A percentile compares a stretch with the other conserved stretches of the same genome.
phyloP scores from a whole-genome alignment of 92 coral and sea anemone species.

The Anthopleura xanthogrammica region DNA sequence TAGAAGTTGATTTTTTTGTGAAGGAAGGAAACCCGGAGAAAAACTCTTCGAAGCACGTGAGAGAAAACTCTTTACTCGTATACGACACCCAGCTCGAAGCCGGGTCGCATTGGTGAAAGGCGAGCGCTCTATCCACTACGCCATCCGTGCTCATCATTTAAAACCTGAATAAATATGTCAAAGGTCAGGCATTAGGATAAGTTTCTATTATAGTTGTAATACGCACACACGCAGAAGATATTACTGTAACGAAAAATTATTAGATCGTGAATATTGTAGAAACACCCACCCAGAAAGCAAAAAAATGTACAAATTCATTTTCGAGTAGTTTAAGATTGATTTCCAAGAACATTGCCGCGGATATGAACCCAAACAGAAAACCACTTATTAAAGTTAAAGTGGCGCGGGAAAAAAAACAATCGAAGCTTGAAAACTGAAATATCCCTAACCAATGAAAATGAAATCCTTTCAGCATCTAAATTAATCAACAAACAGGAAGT shows the following conservation, averaged over 20 bases:
- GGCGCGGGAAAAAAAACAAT: neutral
- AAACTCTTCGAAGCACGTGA: no score
- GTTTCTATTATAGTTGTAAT: no score
- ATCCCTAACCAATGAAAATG: conserved; percentile 8
- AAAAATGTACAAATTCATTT: neutral
- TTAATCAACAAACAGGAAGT: neutral
- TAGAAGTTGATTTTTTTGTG: no score
- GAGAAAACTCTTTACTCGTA: no score
- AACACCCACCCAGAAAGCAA: neutral
- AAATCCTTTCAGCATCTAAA: conserved; percentile 16
- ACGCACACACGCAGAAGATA: neutral
- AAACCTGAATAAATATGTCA: no score
- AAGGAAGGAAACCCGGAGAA: no score
- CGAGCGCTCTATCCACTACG: no score
- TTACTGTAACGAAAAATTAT: neutral
- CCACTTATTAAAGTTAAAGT: neutral
- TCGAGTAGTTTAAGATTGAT: neutral
- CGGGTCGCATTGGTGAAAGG: no score
- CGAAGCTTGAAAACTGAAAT: conserved; percentile 19
- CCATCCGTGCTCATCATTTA: no score
- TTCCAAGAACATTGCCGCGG: neutral
- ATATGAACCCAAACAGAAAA: neutral
- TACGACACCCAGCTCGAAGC: no score
- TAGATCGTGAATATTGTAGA: neutral
- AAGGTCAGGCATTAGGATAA: no score